These are phyloP conservation scores for Bolborhynchus lineola DNA, from an alignment of 2,113 vertebrate species.

Conservation along the genomic window DNA sequence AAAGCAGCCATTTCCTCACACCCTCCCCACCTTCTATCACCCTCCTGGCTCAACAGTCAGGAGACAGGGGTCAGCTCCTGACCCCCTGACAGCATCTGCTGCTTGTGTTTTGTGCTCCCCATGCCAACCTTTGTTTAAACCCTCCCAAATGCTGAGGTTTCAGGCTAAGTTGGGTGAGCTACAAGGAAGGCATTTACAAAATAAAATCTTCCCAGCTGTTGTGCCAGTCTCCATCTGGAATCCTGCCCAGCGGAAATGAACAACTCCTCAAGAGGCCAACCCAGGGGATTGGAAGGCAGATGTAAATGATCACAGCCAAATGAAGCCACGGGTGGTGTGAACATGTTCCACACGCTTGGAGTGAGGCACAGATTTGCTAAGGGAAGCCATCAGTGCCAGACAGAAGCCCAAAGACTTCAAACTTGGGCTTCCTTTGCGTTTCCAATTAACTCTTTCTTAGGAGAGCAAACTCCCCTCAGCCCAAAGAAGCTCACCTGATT, in stretches of 20 bases:
- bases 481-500: background rate
- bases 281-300: slow-evolving; percentile 15
- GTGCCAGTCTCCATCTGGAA: slow-evolving; percentile 20
- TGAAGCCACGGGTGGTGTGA: background rate
- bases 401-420: background rate
- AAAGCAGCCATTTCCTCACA: slow-evolving; percentile 27
- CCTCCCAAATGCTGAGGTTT: background rate
- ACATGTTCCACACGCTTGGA: background rate
- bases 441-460: background rate
- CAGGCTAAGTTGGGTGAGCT: background rate
- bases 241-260: slow-evolving; percentile 26
- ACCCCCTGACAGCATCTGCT: background rate
- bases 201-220: slow-evolving; percentile 30
- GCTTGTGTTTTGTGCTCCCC: background rate
- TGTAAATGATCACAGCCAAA: slow-evolving; percentile 25
- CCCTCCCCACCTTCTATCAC: background rate
- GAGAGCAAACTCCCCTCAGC: background rate
- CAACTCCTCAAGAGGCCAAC: background rate
- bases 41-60: background rate
- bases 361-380: background rate
- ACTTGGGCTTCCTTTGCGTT: background rate
- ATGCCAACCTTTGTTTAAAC: background rate
- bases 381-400: background rate
- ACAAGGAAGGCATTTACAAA: slow-evolving; percentile 1
- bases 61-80: background rate